Evolutionary conservation across 2,113 vertebrate species (phyloP).

Genomic region (Phoxinus phoxinus): DNA sequence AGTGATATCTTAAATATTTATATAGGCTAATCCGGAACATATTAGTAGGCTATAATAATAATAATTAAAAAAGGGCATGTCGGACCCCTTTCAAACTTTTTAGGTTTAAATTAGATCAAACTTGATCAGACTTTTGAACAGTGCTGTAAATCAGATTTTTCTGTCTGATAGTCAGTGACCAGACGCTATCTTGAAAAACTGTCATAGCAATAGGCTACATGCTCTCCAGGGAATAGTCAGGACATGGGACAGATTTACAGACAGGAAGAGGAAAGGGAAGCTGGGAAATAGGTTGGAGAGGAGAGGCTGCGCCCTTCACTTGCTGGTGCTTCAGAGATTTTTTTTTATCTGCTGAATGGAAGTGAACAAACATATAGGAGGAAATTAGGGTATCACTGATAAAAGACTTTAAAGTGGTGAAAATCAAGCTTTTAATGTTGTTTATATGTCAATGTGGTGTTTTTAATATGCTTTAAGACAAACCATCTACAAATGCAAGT

Average conservation of each 20-base stretch:
- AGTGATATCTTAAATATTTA: background rate
- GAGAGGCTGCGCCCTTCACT: slow-evolving; percentile 20
- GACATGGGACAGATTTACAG: slow-evolving; percentile 46
- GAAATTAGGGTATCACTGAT: background rate
- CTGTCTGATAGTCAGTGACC: background rate
- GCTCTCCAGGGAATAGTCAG: slow-evolving; percentile 34
- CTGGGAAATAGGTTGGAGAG: slow-evolving; percentile 42
- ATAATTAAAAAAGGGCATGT: background rate
- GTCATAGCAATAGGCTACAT: background rate
- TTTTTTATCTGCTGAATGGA: slow-evolving; percentile 42
- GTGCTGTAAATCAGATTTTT: background rate
- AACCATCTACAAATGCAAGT: too few relatives aligned
- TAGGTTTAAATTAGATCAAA: background rate
- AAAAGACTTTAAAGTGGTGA: background rate
- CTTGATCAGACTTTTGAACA: background rate
- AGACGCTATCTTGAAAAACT: slow-evolving; percentile 22
- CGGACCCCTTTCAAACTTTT: background rate
- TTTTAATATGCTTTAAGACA: too few relatives aligned
- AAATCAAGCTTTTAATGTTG: too few relatives aligned
- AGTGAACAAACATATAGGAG: slow-evolving; percentile 17
- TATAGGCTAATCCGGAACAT: background rate
- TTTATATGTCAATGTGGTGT: too few relatives aligned
- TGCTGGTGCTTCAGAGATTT: slow-evolving; percentile 21
- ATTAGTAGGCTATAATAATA: too few relatives aligned
- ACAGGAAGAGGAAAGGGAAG: slow-evolving; percentile 54